Evolutionary conservation across 1,140 invertebrate genomes (phyloP).

Genomic region (Daktulosphaira vitifoliae): DNA sequence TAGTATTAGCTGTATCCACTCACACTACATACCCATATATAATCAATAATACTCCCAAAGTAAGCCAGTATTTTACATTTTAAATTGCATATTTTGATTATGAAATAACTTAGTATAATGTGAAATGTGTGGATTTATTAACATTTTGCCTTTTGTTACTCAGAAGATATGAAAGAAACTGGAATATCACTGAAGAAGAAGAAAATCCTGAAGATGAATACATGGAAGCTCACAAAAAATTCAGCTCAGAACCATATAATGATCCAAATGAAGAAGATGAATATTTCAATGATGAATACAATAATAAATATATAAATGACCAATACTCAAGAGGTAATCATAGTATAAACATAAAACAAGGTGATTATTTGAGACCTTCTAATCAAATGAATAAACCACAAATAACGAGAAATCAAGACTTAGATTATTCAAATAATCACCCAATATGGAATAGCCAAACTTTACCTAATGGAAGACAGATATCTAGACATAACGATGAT

Average conservation of each 20-base stretch:
- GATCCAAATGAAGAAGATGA: background rate
- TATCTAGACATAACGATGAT: background rate
- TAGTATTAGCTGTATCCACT: no score
- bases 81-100: no score
- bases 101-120: no score
- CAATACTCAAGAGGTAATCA: slow-evolving; percentile 2
- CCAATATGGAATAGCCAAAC: background rate
- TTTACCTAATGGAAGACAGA: background rate
- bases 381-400: background rate
- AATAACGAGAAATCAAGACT: slow-evolving; percentile 1
- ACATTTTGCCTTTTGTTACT: no score
- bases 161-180: slow-evolving; percentile 19
- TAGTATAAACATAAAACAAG: background rate
- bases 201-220: slow-evolving; percentile 28
- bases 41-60: no score
- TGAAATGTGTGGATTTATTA: no score
- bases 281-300: background rate
- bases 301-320: slow-evolving; percentile 11
- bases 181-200: slow-evolving; percentile 18
- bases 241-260: slow-evolving; percentile 21
- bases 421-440: background rate
- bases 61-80: no score
- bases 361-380: background rate
- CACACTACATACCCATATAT: no score
- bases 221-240: slow-evolving; percentile 25